Evolutionary conservation across 2,797 vertebrate genomes (phyloP).

Genomic region (Tadarida brasiliensis): DNA sequence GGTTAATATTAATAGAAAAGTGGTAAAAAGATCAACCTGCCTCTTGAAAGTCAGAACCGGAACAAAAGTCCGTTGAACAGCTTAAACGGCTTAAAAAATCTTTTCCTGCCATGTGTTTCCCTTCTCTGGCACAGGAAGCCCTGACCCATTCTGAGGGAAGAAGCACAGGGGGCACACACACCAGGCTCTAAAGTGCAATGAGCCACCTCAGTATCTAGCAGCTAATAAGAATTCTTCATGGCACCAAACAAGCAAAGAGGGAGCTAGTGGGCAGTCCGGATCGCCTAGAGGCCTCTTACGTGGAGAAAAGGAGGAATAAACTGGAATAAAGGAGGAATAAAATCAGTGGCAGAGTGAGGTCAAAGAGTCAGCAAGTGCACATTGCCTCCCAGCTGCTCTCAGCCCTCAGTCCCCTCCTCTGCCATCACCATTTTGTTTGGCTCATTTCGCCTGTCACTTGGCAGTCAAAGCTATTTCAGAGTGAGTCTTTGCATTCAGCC

Average conservation of each 20-base stretch:
- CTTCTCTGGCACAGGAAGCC: background rate
- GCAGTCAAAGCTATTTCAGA: constrained; percentile 31
- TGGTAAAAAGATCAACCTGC: background rate
- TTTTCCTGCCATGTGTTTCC: background rate
- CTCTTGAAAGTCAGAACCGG: background rate
- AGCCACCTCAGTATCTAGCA: background rate
- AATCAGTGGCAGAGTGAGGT: background rate
- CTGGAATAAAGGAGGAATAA: background rate
- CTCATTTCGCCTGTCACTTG: constrained; percentile 39
- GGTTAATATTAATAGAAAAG: background rate
- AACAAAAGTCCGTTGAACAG: background rate
- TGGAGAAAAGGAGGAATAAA: background rate
- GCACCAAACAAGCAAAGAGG: constrained; percentile 27
- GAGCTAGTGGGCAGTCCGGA: background rate
- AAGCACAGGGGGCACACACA: background rate
- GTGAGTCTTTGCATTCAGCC: background rate
- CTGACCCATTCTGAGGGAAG: background rate
- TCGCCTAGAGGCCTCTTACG: background rate
- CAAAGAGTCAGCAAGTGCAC: constrained; percentile 14
- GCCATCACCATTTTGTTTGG: constrained; percentile 1
- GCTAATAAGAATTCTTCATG: background rate
- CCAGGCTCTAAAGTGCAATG: background rate
- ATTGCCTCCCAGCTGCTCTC: background rate
- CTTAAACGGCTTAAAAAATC: background rate
- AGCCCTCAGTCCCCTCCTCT: background rate